These are phyloP conservation scores for Hipposideros armiger DNA, from an alignment of 2,113 vertebrate species.

Conservation along the genomic window DNA sequence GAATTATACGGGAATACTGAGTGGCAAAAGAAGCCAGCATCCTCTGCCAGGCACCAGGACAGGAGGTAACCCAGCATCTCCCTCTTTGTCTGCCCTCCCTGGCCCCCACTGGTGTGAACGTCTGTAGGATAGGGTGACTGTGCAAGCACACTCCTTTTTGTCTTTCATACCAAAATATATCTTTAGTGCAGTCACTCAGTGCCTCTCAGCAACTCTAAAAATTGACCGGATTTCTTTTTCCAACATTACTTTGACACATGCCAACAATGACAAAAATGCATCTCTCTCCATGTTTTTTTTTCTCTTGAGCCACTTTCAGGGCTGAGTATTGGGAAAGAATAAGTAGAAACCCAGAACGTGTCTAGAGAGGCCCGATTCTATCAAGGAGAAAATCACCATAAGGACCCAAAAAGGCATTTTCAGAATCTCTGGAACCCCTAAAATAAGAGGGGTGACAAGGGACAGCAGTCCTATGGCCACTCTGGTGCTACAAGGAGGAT, in stretches of 20 bases:
- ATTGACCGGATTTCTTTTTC: constrained; percentile 70
- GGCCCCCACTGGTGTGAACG: fast-evolving
- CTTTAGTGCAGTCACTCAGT: constrained; percentile 48
- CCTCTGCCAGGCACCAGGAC: background rate
- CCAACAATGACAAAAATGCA: constrained; percentile 79
- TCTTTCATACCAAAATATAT: constrained; percentile 31
- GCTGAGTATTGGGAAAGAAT: constrained; percentile 38
- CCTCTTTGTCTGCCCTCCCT: background rate
- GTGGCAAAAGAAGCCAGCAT: background rate
- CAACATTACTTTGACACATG: constrained; percentile 66
- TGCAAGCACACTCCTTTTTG: background rate
- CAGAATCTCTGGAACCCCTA: background rate
- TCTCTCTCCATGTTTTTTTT: background rate
- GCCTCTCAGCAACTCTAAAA: constrained; percentile 66
- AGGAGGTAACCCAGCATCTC: background rate
- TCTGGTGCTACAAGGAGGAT: background rate
- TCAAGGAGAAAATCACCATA: background rate
- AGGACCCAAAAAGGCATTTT: background rate
- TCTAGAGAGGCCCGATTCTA: background rate
- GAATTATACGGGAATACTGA: background rate
- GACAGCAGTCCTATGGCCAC: background rate
- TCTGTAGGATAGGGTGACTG: background rate
- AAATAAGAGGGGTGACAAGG: background rate
- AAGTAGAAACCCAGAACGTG: constrained; percentile 41
- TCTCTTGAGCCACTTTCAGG: constrained; percentile 50